Evolutionary conservation across 1,140 invertebrate genomes (phyloP).

Genomic region (Papilio polytes): DNA sequence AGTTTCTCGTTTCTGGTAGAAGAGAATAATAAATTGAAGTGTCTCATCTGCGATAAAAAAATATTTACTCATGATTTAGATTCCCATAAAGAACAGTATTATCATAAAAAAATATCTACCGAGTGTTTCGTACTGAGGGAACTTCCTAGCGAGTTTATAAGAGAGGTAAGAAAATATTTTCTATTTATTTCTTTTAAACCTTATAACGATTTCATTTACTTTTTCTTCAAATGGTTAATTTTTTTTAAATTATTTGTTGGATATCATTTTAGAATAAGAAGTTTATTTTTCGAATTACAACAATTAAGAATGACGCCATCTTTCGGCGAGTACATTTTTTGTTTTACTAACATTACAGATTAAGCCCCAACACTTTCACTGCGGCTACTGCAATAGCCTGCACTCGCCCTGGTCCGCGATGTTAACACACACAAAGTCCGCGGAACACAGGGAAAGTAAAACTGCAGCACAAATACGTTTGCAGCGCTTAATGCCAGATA

Average conservation of each 20-base stretch:
- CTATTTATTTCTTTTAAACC: background rate
- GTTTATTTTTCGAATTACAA: conserved; percentile 3
- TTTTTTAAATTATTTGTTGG: too few relatives aligned
- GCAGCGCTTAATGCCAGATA: conserved; percentile 22
- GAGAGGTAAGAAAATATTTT: conserved; percentile 42
- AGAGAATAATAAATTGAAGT: conserved; percentile 18
- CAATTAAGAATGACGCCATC: background rate
- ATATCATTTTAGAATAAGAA: background rate
- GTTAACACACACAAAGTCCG: conserved; percentile 37
- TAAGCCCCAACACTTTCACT: conserved; percentile 39
- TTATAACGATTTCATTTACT: too few relatives aligned
- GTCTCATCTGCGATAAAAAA: conserved; percentile 29
- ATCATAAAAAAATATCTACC: background rate
- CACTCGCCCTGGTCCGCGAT: conserved; percentile 36
- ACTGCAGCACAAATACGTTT: conserved; percentile 11
- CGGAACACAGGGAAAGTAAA: conserved; percentile 37
- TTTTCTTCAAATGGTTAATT: too few relatives aligned
- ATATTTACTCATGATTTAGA: background rate
- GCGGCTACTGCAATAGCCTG: conserved; percentile 48
- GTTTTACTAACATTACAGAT: conserved; percentile 33
- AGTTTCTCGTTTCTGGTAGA: background rate
- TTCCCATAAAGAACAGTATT: background rate
- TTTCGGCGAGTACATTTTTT: background rate
- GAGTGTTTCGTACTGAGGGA: conserved; percentile 29
- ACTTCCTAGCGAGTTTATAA: conserved; percentile 44